Conservation (phyloP, 2,113 vertebrate genomes). For the Tylochromis polylepis region DNA sequence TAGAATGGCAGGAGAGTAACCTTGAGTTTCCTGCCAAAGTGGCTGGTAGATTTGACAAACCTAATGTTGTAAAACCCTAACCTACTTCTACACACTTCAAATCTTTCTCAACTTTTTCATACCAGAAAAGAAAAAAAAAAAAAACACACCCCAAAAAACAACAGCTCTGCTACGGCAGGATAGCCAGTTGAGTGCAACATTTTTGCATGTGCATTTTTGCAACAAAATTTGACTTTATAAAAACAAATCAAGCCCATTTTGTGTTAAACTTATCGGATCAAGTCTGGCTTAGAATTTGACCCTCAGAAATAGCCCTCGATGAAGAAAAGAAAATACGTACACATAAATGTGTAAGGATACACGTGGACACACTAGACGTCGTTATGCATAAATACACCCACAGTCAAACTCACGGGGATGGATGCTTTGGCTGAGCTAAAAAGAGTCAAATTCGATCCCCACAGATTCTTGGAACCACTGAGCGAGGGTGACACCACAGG, state of each 20-base stretch:
- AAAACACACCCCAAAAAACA: neutral
- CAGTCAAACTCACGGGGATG: constrained; percentile 15
- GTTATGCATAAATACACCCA: neutral
- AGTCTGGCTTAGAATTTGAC: constrained; percentile 24
- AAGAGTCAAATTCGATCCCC: neutral
- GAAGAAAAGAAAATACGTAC: constrained; percentile 5
- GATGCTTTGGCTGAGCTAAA: constrained; percentile 38
- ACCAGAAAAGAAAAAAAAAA: neutral
- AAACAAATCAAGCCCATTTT: constrained; percentile 2
- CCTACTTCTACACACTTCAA: neutral
- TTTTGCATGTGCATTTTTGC: constrained; percentile 55
- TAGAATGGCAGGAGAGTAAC: constrained; percentile 38
- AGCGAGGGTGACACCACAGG: neutral
- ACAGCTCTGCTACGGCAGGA: constrained; percentile 17
- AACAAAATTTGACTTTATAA: constrained; percentile 32
- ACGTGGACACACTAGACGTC: neutral
- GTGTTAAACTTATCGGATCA: constrained; percentile 32
- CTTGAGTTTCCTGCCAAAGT: constrained; percentile 21
- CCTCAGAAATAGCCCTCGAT: constrained; percentile 59
- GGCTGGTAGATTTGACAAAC: constrained; percentile 36
- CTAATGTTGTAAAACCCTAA: constrained; percentile 11
- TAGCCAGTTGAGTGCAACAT: constrained; percentile 61
- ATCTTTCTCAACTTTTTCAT: neutral
- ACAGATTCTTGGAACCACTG: neutral
- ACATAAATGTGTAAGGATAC: neutral